Evolutionary conservation across 37 sponge, comb jelly and placozoan species (phyloP), one percentile per base, ranked within the genome.

Genomic region (Mnemiopsis leidyi): DNA sequence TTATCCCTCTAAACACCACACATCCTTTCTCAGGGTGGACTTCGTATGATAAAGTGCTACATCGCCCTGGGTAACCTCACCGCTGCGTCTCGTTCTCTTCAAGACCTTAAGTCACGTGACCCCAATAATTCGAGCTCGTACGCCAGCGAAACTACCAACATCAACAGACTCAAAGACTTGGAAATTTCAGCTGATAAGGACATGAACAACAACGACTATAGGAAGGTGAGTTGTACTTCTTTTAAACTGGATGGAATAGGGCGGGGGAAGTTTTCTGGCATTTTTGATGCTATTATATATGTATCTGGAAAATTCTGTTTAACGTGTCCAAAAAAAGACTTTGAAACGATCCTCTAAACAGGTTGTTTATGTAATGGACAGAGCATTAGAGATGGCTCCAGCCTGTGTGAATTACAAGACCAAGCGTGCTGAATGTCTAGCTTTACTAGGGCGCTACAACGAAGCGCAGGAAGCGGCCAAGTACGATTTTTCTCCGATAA

Each of bases 21-120:
- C n/a, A n/a, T n/a, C n/a, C n/a, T 48, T 36, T 23, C 61, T 20
- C 48, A 97, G 97, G 96, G 96, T 38, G 93, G 96, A 38, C 93
- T 97, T 9, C 93, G 99, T 32, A 93, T 95, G 38, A 97, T 95
- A 23, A 95, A 96, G 93, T 97, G 99, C 73, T 94, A 97, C 77
- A 69, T 98, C 67, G 96, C 95, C 68, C 0, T 96, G 69, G 99
- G 99, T 0, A 96, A 97, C 83, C 94, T 98, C 0, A 32, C 67
- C 29, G 93, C 94, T 16, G 95, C 99, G 3, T 93, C 93, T 23
- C 94, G 94, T 35, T 92, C 69, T 33, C 93, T 96, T 29, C 76
- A 93, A 36, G 82, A 79, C 29, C 36, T 79, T 3, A 79, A 79
- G 21, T 79, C 82, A 79, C 82, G 82, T 79, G 82, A 79, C 37